A percentile compares a stretch with the other conserved stretches of the same genome.
Evolutionary conservation across 2,888 invertebrate species (phyloP).

Genomic region (Carterocephalus palaemon): DNA sequence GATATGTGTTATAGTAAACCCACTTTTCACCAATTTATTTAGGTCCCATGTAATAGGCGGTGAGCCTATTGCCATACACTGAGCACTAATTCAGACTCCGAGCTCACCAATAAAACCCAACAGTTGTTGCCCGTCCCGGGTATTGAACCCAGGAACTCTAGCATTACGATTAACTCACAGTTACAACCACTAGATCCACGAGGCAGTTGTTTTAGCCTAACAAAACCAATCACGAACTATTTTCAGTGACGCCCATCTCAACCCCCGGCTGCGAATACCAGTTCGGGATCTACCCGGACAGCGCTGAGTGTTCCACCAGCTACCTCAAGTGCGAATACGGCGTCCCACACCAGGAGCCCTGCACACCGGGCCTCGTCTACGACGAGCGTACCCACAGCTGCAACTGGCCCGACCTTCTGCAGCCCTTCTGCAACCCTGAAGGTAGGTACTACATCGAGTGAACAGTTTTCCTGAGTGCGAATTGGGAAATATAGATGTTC

Average conservation of each 20-base stretch:
- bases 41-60: too few relatives aligned
- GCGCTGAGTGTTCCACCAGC: constrained; percentile 88
- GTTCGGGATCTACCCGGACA: constrained; percentile 92
- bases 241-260: constrained; percentile 87
- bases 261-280: constrained; percentile 91
- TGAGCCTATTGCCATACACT: too few relatives aligned
- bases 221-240: neutral
- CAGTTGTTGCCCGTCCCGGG: too few relatives aligned
- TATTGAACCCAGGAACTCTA: too few relatives aligned
- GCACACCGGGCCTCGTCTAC: constrained; percentile 92
- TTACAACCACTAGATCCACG: too few relatives aligned
- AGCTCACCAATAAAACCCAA: too few relatives aligned
- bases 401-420: constrained; percentile 95
- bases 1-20: too few relatives aligned
- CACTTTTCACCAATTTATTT: too few relatives aligned
- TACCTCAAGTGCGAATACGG: constrained; percentile 93
- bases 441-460: constrained; percentile 79
- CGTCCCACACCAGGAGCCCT: constrained; percentile 87
- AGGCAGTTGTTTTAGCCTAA: too few relatives aligned
- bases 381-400: constrained; percentile 92
- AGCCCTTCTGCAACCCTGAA: constrained; percentile 93
- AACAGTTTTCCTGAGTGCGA: neutral
- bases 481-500: too few relatives aligned
- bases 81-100: too few relatives aligned
- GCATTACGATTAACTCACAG: too few relatives aligned